These are phyloP conservation scores for Megamerina dolium DNA, from an alignment of 2,888 invertebrate species.

Conservation along the genomic window DNA sequence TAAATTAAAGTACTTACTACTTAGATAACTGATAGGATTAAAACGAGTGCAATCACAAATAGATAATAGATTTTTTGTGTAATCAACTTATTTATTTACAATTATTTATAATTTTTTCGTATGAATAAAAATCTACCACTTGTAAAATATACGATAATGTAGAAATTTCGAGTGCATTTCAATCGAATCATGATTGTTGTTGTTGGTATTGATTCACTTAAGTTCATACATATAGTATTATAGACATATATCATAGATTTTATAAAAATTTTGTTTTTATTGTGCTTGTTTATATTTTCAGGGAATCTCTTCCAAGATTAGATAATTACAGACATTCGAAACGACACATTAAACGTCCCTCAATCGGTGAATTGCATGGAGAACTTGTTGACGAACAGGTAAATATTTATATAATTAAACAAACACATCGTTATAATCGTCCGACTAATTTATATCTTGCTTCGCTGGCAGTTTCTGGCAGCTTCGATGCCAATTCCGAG, in stretches of 20 bases:
- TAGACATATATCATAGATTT: background rate
- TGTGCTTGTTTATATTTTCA: conserved; percentile 30
- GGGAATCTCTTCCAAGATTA: conserved; percentile 73
- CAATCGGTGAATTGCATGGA: conserved; percentile 76
- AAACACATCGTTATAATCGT: too few species aligned
- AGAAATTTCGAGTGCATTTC: too few species aligned
- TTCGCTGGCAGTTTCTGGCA: background rate
- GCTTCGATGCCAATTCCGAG: too few species aligned
- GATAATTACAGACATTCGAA: conserved; percentile 78
- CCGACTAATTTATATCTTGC: background rate
- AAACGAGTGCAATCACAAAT: too few species aligned
- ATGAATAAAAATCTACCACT: too few species aligned
- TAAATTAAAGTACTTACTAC: too few species aligned
- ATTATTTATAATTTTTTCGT: too few species aligned
- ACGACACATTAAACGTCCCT: conserved; percentile 71
- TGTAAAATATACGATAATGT: too few species aligned
- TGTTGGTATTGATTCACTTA: background rate
- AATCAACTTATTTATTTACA: too few species aligned
- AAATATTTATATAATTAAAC: conserved; percentile 20
- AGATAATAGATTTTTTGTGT: too few species aligned
- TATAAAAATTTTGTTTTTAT: background rate
- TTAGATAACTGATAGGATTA: too few species aligned
- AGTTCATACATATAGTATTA: background rate
- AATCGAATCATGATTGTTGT: background rate
- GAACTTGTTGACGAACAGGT: conserved; percentile 48